Evolutionary conservation across 2,888 invertebrate genomes (phyloP).

Genomic region (Dendrolimus houi): DNA sequence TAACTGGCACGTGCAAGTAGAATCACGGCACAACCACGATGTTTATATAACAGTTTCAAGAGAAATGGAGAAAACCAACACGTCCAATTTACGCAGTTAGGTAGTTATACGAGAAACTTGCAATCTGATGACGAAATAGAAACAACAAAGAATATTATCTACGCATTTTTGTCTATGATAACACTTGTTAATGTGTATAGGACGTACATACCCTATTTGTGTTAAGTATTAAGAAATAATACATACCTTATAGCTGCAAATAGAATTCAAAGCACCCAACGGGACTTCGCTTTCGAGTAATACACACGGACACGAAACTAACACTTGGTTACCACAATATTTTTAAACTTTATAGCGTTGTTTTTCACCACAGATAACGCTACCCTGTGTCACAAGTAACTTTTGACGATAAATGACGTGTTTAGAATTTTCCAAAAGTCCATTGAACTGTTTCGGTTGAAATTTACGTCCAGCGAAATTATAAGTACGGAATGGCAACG

Average conservation of each 20-base stretch:
- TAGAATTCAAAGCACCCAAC: conserved; percentile 51
- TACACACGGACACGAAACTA: conserved; percentile 65
- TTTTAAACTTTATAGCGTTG: conserved; percentile 41
- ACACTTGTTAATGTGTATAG: too few species aligned
- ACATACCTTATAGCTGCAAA: conserved; percentile 61
- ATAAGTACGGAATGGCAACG: conserved; percentile 76
- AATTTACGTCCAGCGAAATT: conserved; percentile 77
- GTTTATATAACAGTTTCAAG: not conserved
- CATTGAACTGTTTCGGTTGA: conserved; percentile 76
- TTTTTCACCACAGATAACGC: conserved; percentile 58
- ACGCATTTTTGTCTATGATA: not conserved
- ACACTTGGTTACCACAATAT: conserved; percentile 62
- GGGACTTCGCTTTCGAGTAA: conserved; percentile 58
- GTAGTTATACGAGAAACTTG: conserved; percentile 12
- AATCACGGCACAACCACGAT: conserved; percentile 17
- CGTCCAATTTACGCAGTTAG: conserved; percentile 37
- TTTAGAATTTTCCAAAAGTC: conserved; percentile 70
- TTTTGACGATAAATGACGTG: conserved; percentile 58
- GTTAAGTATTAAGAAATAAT: too few species aligned
- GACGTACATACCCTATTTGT: too few species aligned
- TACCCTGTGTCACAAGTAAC: conserved; percentile 51
- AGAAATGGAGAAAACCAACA: conserved; percentile 8
- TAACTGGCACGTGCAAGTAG: conserved; percentile 35
- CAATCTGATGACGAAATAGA: conserved; percentile 21
- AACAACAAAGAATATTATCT: conserved; percentile 25